Conservation (phyloP, 2,113 vertebrate species). For the Cercopithecus mona region DNA sequence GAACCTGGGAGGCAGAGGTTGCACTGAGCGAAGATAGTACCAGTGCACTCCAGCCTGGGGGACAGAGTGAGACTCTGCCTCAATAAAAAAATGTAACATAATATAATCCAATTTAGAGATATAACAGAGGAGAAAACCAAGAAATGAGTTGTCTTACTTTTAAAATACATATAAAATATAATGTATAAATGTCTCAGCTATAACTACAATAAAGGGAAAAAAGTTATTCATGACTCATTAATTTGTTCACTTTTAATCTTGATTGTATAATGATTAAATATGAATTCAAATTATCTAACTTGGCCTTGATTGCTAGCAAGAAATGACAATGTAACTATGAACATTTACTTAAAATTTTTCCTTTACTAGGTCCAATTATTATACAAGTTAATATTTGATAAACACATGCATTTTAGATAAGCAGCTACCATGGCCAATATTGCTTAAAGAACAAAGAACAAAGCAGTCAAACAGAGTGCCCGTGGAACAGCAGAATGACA, state of each 20-base stretch:
- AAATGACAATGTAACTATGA: constrained; percentile 25
- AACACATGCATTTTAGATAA: constrained; percentile 47
- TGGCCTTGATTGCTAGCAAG: not conserved
- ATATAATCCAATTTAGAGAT: not conserved
- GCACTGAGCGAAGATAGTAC: too few species aligned
- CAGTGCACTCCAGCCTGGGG: too few species aligned
- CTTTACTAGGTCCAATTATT: constrained; percentile 14
- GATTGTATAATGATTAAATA: constrained; percentile 10
- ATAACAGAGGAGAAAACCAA: not conserved
- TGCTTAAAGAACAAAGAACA: constrained; percentile 43
- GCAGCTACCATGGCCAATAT: not conserved
- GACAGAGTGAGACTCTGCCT: too few species aligned
- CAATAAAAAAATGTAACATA: not conserved
- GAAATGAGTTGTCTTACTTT: constrained; percentile 39
- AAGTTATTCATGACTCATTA: constrained; percentile 8
- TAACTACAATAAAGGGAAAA: not conserved
- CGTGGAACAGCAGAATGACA: not conserved
- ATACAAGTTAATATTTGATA: constrained; percentile 49
- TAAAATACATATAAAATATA: constrained; percentile 9
- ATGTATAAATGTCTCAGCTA: not conserved
- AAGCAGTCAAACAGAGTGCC: not conserved
- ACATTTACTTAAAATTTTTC: constrained; percentile 46
- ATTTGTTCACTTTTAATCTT: constrained; percentile 22
- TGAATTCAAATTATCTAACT: constrained; percentile 35
- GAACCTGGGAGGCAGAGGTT: too few species aligned